Evolutionary conservation across 2,888 invertebrate genomes (phyloP).

Genomic region (Drosophila siamana): DNA sequence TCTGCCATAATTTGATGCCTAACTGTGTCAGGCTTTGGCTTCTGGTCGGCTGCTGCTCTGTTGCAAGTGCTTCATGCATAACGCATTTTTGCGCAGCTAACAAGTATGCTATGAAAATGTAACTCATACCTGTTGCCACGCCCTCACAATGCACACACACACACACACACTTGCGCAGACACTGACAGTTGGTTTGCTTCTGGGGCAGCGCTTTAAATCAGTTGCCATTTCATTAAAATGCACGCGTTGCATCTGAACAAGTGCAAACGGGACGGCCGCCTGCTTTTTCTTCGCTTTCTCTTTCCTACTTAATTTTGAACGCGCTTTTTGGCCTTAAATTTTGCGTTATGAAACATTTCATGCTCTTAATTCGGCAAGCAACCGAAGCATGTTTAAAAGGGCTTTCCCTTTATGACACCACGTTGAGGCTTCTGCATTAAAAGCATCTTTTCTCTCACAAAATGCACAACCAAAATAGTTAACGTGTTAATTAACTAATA

Average conservation of each 20-base stretch:
- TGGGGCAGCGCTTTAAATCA: constrained; percentile 64
- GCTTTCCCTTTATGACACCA: neutral
- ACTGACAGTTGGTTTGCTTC: constrained; percentile 39
- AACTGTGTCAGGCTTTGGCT: constrained; percentile 74
- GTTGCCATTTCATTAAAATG: constrained; percentile 78
- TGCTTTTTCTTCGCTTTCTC: neutral
- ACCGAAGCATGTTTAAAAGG: neutral
- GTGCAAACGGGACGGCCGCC: neutral
- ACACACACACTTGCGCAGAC: too few species aligned
- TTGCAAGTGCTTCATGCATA: constrained; percentile 77
- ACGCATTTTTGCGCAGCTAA: constrained; percentile 74
- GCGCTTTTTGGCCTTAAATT: constrained; percentile 47
- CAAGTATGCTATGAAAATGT: constrained; percentile 77
- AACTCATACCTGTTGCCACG: constrained; percentile 75
- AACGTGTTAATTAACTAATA: constrained; percentile 18
- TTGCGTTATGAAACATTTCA: constrained; percentile 52
- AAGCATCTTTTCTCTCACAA: neutral
- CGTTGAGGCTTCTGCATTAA: too few species aligned
- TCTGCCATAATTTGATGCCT: constrained; percentile 76
- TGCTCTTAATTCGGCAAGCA: constrained; percentile 31
- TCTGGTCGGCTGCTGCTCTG: constrained; percentile 40
- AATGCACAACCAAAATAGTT: neutral
- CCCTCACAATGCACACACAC: constrained; percentile 23
- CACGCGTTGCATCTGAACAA: constrained; percentile 37
- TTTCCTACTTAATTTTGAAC: constrained; percentile 26